Evolutionary conservation across 2,888 invertebrate genomes (phyloP).

Genomic region (Synanthedon vespiformis): DNA sequence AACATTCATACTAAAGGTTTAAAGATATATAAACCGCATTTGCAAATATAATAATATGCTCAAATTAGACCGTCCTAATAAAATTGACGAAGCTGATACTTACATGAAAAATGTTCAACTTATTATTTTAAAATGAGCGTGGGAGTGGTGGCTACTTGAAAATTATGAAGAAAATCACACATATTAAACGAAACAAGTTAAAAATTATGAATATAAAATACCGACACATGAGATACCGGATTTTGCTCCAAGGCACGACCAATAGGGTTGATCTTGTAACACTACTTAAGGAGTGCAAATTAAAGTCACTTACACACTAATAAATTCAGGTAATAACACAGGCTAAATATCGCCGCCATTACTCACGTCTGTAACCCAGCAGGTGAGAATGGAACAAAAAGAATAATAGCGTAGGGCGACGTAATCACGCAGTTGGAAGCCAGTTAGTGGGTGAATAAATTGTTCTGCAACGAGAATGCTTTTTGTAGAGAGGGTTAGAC

Average conservation of each 20-base stretch:
- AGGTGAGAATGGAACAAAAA: constrained; percentile 22
- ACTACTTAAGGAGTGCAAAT: background rate
- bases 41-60: too few species aligned
- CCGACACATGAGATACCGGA: background rate
- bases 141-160: too few species aligned
- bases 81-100: too few species aligned
- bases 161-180: background rate
- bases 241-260: background rate
- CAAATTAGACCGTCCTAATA: too few species aligned
- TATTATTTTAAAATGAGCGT: too few species aligned
- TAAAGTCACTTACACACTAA: background rate
- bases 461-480: background rate
- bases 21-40: too few species aligned
- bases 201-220: background rate
- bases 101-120: too few species aligned
- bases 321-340: constrained; percentile 14
- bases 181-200: background rate
- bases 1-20: too few species aligned
- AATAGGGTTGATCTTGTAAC: background rate
- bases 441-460: constrained; percentile 13
- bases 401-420: constrained; percentile 12
- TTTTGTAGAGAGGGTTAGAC: background rate
- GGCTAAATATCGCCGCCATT: constrained; percentile 21
- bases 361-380: constrained; percentile 36
- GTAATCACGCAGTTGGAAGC: constrained; percentile 13